Percentiles rank a stretch among this genome's conserved stretches.
Evolutionary conservation across 2,113 vertebrate genomes (phyloP).

Genomic region (Alligator sinensis): DNA sequence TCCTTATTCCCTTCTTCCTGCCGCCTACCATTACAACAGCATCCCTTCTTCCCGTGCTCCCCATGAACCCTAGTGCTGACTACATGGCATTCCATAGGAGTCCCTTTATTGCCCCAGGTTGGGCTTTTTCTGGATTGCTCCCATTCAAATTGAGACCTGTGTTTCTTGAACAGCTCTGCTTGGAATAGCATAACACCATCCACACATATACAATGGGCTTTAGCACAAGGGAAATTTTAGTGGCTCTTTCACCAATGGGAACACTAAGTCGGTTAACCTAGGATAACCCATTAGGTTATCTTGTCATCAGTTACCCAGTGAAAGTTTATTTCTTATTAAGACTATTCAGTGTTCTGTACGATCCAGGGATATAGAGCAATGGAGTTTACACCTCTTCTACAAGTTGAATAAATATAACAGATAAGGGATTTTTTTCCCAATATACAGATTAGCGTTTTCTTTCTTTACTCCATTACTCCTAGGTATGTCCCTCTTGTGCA

Average conservation of each 20-base stretch:
- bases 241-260: neutral
- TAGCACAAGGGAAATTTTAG: neutral
- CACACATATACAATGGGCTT: neutral
- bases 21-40: neutral
- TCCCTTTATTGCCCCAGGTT: conserved; percentile 10
- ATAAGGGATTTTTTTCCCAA: neutral
- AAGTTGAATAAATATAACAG: no score
- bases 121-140: conserved; percentile 17
- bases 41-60: neutral
- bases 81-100: conserved; percentile 1
- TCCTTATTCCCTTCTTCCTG: neutral
- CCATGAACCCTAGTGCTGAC: neutral
- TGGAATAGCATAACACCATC: neutral
- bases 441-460: neutral
- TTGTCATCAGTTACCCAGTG: no score
- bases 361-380: neutral
- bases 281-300: neutral
- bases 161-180: conserved; percentile 25
- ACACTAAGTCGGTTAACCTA: neutral
- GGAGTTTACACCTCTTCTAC: neutral
- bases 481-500: neutral
- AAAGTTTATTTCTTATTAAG: neutral
- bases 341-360: neutral
- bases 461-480: neutral
- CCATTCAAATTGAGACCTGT: neutral